Evolutionary conservation across 2,113 vertebrate species (phyloP).

Genomic region (Petrocephalus microphthalmus): DNA sequence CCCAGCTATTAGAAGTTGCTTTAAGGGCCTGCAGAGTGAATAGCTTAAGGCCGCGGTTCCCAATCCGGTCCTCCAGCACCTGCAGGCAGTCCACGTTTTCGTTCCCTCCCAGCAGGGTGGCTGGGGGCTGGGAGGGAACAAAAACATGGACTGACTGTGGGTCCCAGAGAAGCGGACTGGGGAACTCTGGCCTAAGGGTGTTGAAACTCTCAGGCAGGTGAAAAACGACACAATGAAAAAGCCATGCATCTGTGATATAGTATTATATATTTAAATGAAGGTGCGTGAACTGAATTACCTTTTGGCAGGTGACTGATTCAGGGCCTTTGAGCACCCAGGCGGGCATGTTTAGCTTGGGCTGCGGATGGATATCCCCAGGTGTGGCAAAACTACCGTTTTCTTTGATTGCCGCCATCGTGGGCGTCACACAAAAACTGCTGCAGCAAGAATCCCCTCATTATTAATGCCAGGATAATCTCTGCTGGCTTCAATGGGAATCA

Average conservation of each 20-base stretch:
- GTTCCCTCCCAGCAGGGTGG: not conserved
- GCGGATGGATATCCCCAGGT: not conserved
- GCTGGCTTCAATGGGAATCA: not conserved
- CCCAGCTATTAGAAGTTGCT: not conserved
- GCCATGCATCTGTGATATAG: not conserved
- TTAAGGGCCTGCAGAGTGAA: not conserved
- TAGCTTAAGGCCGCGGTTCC: not conserved
- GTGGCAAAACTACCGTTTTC: not conserved
- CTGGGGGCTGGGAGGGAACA: not conserved
- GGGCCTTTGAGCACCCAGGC: not conserved
- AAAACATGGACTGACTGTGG: not conserved
- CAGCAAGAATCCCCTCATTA: not conserved
- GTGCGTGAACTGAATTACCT: not conserved
- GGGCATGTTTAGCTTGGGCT: not conserved
- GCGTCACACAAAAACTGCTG: not conserved
- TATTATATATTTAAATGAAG: not conserved
- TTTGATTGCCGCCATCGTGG: not conserved
- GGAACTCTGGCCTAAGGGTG: not conserved
- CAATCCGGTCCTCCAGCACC: not conserved
- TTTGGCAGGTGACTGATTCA: not conserved
- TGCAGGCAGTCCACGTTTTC: not conserved
- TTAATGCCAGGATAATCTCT: not conserved
- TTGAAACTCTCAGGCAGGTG: not conserved
- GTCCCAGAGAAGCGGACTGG: not conserved
- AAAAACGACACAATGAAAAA: not conserved